Base-by-base conservation (phyloP, 2,888 invertebrate species). In the Taenaris catops region DNA sequence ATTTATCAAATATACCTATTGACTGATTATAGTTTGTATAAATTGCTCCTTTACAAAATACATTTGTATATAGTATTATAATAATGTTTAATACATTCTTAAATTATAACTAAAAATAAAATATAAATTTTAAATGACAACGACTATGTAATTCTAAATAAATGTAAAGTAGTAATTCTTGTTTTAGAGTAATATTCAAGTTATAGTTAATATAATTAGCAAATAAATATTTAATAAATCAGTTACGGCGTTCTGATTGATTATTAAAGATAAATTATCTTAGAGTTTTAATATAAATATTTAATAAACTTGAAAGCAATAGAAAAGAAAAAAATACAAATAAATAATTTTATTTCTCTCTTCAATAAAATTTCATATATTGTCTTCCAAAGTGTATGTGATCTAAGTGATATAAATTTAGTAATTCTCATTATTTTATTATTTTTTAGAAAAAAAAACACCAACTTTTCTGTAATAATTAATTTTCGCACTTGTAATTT, bases 111-210 rank as follows among this genome's bases (percentile, higher is more conserved):
- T 44, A 46, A 44, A 46, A 43, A 43, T 47, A 37, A 25, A 34
- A 27, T 26, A 48, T 47, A 52, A 55, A 48, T 63, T 59, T 62
- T 55, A 66, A 56, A 71, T 63, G 70, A 83, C 84, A 81, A 86
- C 84, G 83, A 86, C 71, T 72, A 79, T 61, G 70, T 84, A 79
- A 84, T 86, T 86, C 84, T 86, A 86, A 86, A 84, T 83, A 54
- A 64, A 51, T 78, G 70, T 79, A 71, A 63, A 52, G 52, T 78
- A 76, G 70, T n/a, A n/a, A 67, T 53, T 65, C 45, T 55, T 49
- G 25, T 38, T 29, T 35, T 48, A 45, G n/a, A n/a, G 36, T 38
- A 19, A 34, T 41, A 41, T 34, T 44, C 40, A 23, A 18, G 19
- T 14, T 8, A 56, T 67, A 60, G 25, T 23, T 16, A 35, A 9